A percentile compares a stretch with the other conserved stretches of the same genome.
Conservation (phyloP, 2,888 invertebrate genomes). For the Pomacea canaliculata region DNA sequence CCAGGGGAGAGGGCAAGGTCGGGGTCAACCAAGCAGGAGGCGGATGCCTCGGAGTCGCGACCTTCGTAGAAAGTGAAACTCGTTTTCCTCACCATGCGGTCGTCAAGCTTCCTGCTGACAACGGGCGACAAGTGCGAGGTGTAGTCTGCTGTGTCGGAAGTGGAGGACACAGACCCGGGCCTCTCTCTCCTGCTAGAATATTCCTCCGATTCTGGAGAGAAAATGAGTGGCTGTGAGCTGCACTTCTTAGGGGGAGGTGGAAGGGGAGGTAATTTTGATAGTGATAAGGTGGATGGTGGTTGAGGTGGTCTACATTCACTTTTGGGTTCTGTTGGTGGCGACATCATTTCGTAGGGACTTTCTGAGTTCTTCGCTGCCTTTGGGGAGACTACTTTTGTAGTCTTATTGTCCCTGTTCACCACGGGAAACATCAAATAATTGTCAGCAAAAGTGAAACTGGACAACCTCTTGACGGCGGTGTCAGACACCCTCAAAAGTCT, state of each 20-base stretch:
- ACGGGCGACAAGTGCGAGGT: slow-evolving; percentile 5
- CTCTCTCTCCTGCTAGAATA: not conserved
- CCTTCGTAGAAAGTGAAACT: slow-evolving; percentile 13
- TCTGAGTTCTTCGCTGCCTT: not conserved
- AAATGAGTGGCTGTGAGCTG: not conserved
- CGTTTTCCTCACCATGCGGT: not conserved
- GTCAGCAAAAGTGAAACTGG: slow-evolving; percentile 10
- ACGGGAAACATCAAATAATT: slow-evolving; percentile 12
- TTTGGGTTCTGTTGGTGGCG: not conserved
- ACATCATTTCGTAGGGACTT: slow-evolving; percentile 10
- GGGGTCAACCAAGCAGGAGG: not conserved
- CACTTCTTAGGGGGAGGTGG: not conserved
- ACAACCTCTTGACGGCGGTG: not conserved
- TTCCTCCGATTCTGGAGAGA: not conserved
- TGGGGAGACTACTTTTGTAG: not conserved
- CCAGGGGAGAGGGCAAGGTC: not conserved
- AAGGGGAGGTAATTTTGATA: not conserved
- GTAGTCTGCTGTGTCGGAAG: not conserved
- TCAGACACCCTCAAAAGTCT: not conserved
- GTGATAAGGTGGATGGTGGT: not conserved
- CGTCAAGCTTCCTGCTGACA: not conserved
- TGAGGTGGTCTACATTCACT: not conserved
- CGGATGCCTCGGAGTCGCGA: not conserved
- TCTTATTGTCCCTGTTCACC: not conserved
- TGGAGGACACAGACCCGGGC: slow-evolving; percentile 1